Evolutionary conservation across 2,888 invertebrate genomes (phyloP).

Genomic region (Endomychus coccineus): DNA sequence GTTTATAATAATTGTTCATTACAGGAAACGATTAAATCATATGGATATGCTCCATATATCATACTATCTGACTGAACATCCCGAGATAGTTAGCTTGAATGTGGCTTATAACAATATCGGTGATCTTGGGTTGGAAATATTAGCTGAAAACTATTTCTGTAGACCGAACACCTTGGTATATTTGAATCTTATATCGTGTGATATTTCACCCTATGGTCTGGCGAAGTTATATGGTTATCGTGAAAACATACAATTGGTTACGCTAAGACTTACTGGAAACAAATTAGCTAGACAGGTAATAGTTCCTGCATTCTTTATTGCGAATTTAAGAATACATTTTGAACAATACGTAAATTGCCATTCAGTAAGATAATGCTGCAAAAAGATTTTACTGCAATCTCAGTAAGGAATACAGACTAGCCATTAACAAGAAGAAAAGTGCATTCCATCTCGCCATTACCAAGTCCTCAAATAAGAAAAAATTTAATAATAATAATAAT

Average conservation of each 20-base stretch:
- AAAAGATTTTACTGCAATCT: too few relatives aligned
- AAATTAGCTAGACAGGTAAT: conserved; percentile 48
- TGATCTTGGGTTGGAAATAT: conserved; percentile 45
- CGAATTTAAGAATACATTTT: not conserved
- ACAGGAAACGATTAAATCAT: conserved; percentile 43
- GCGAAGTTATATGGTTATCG: conserved; percentile 26
- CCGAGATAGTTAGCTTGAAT: conserved; percentile 47
- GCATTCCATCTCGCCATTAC: too few relatives aligned
- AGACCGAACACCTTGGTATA: conserved; percentile 46
- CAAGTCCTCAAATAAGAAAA: too few relatives aligned
- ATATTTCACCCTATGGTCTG: conserved; percentile 46
- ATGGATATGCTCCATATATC: conserved; percentile 47
- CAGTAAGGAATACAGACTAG: too few relatives aligned
- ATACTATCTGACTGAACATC: conserved; percentile 44
- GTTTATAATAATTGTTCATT: conserved; percentile 20
- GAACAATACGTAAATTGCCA: too few relatives aligned
- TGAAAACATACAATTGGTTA: conserved; percentile 43
- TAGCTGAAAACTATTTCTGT: conserved; percentile 45
- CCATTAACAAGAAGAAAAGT: too few relatives aligned
- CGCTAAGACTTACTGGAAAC: conserved; percentile 53
- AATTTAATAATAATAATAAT: too few relatives aligned
- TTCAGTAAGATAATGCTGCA: too few relatives aligned
- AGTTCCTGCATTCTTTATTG: too few relatives aligned
- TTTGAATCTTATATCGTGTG: conserved; percentile 53
- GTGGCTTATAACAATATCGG: conserved; percentile 53